These are phyloP conservation scores for Agriopis marginaria DNA, from an alignment of 2,888 invertebrate genomes.

Conservation along the genomic window DNA sequence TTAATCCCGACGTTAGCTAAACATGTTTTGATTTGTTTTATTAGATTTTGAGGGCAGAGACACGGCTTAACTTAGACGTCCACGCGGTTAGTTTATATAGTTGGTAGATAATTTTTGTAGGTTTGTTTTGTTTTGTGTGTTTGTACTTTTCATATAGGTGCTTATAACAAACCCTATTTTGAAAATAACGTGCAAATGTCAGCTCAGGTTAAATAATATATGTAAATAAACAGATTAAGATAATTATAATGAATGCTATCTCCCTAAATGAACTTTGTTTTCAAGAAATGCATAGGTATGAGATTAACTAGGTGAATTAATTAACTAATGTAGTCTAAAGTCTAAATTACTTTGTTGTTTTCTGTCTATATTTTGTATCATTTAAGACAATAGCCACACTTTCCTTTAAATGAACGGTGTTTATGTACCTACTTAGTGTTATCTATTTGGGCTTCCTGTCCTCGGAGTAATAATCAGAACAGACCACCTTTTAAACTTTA, in stretches of 20 bases:
- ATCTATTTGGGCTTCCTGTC: conserved; percentile 6
- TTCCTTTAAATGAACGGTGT: neutral
- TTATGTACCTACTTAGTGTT: conserved; percentile 1
- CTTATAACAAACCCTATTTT: conserved; percentile 2
- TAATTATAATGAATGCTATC: conserved; percentile 26
- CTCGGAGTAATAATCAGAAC: neutral
- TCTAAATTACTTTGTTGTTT: conserved; percentile 4
- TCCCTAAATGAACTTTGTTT: conserved; percentile 25
- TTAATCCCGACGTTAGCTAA: too few relatives aligned
- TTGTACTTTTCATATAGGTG: neutral
- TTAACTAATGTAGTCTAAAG: neutral
- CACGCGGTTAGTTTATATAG: too few relatives aligned
- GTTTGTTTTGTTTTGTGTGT: too few relatives aligned
- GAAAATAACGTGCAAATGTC: conserved; percentile 14
- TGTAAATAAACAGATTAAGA: conserved; percentile 26
- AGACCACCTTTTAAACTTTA: neutral
- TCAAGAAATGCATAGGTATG: neutral
- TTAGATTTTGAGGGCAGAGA: too few relatives aligned
- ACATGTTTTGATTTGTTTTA: too few relatives aligned
- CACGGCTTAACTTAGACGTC: too few relatives aligned
- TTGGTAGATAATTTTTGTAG: too few relatives aligned
- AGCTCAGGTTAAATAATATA: conserved; percentile 11
- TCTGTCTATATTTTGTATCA: neutral
- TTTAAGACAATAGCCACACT: neutral
- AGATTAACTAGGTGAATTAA: conserved; percentile 5